A percentile compares a stretch with the other conserved stretches of the same genome.
phyloP scores from a whole-genome alignment of 2,888 invertebrate genomes.

The Acronicta leporina region DNA sequence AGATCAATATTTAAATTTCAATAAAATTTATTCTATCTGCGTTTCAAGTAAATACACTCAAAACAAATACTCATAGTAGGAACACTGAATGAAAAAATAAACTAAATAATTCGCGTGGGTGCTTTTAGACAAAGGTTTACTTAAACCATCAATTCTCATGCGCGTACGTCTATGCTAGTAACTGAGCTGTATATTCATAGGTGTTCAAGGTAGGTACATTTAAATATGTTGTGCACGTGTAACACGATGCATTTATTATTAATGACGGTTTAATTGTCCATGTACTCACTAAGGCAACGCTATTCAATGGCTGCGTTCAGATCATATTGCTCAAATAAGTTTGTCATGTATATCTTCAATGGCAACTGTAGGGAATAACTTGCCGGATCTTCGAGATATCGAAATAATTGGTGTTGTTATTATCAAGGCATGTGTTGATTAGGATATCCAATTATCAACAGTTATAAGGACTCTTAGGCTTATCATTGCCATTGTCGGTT shows the following conservation, averaged over 20 bases:
- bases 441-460: slow-evolving; percentile 72
- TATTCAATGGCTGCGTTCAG: slow-evolving; percentile 36
- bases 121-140: slow-evolving; percentile 13
- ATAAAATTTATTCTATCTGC: background rate
- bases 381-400: slow-evolving; percentile 49
- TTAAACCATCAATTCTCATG: slow-evolving; percentile 24
- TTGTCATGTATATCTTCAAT: slow-evolving; percentile 35
- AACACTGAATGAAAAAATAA: background rate
- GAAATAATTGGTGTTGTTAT: slow-evolving; percentile 51
- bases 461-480: slow-evolving; percentile 61
- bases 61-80: background rate
- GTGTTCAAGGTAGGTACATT: slow-evolving; percentile 49
- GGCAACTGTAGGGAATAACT: slow-evolving; percentile 35
- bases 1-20: background rate
- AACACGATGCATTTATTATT: slow-evolving; percentile 54
- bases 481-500: slow-evolving; percentile 69
- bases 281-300: slow-evolving; percentile 23
- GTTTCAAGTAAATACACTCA: slow-evolving; percentile 3
- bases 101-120: slow-evolving; percentile 6
- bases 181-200: slow-evolving; percentile 35
- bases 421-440: slow-evolving; percentile 71
- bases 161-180: slow-evolving; percentile 25
- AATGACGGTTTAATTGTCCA: slow-evolving; percentile 50
- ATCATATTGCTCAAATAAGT: slow-evolving; percentile 34
- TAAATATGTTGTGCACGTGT: slow-evolving; percentile 50